Evolutionary conservation across 2,797 vertebrate genomes (phyloP), one percentile per base, ranked within the genome.

Genomic region (Falco novaeseelandiae): DNA sequence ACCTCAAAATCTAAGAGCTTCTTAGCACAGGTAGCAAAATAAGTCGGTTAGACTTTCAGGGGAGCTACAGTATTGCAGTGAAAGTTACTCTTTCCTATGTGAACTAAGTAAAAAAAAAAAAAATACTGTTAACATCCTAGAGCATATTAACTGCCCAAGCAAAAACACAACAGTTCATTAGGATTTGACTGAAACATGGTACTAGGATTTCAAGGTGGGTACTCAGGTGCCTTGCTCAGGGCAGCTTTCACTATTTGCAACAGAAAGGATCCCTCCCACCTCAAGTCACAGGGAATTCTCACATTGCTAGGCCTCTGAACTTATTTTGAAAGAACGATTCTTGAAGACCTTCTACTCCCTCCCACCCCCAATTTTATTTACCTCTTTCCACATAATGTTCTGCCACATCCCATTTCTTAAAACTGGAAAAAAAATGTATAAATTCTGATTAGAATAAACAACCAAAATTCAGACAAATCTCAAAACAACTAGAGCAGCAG

Each of bases 361-460:
- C 54, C 83, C 87, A 72, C 30, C 4, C 29, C 51, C 23, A 8
- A 3, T 67, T 87, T 58, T 92, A 71, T 82, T 97, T 99, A 99
- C 99, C 99, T 99, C 99, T 98, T 99, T 99, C 99, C 99, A 99
- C 96, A 99, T 99, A 96, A 99, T 97, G 77, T 99, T 99, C 97
- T 99, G 99, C 99, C 99, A 99, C 92, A 99, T 98, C 81, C 99
- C 99, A 92, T 97, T 99, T 97, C 99, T 98, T 97, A 99, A 98
- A 98, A 99, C 99, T 99, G 98, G 72, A 98, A 98, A 98, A 38
- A 97, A 97, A 98, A 97, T 32, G 5, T 40, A 18, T 57, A 12
- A 65, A 48, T 22, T 91, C 77, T 77, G 9, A 70, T 57, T 44
- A 92, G 16, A 83, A 83, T 13, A 48, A 72, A 61, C 6, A 62